These are phyloP conservation scores for Erebia epiphron DNA, from an alignment of 2,888 invertebrate genomes.

Conservation along the genomic window DNA sequence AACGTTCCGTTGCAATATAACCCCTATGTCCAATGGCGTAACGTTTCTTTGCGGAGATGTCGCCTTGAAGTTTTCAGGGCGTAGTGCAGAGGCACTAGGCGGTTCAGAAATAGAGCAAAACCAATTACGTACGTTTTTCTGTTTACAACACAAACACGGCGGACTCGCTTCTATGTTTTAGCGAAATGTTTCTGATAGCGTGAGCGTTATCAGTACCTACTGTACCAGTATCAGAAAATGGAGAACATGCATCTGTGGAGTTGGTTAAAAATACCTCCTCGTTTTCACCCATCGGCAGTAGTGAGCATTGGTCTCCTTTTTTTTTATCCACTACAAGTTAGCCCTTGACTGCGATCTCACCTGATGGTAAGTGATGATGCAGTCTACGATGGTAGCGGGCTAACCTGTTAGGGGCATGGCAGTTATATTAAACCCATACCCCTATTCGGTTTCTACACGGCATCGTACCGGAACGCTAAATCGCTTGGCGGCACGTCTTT, in stretches of 20 bases:
- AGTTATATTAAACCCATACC: too few species aligned
- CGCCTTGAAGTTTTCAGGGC: slow-evolving; percentile 21
- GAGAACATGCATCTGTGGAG: neutral
- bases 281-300: too few species aligned
- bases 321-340: too few species aligned
- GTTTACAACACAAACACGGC: slow-evolving; percentile 31
- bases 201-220: slow-evolving; percentile 11
- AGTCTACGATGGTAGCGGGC: too few species aligned
- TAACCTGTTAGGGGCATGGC: too few species aligned
- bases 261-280: neutral
- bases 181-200: slow-evolving; percentile 25
- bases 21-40: neutral
- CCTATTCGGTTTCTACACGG: too few species aligned
- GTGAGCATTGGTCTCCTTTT: too few species aligned
- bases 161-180: slow-evolving; percentile 30
- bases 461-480: too few species aligned
- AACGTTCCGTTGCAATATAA: neutral
- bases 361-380: too few species aligned
- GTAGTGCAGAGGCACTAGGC: slow-evolving; percentile 26
- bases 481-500: too few species aligned
- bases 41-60: slow-evolving; percentile 13
- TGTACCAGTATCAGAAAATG: neutral
- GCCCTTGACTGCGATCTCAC: too few species aligned
- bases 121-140: slow-evolving; percentile 37
- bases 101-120: slow-evolving; percentile 36